These are phyloP conservation scores for Chelonus formosanus DNA, from an alignment of 2,888 invertebrate genomes.

Conservation along the genomic window DNA sequence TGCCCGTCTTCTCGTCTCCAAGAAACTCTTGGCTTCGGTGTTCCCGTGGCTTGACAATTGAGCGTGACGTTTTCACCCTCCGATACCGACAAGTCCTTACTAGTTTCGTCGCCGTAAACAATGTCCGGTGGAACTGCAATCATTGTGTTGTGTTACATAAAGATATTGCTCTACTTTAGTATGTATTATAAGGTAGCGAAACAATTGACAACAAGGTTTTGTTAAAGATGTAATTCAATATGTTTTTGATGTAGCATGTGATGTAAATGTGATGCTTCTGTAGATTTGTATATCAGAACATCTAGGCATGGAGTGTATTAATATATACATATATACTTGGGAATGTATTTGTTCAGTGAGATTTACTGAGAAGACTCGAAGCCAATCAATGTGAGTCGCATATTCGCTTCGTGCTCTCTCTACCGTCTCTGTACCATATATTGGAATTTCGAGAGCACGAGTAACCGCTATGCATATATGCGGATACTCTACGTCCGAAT, in stretches of 20 bases:
- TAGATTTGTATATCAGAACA: slow-evolving; percentile 10
- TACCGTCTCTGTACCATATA: slow-evolving; percentile 22
- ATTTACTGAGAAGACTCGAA: slow-evolving; percentile 35
- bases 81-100: slow-evolving; percentile 70
- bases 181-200: slow-evolving; percentile 18
- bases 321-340: slow-evolving; percentile 24
- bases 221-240: slow-evolving; percentile 2
- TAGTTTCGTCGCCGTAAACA: slow-evolving; percentile 69
- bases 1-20: slow-evolving; percentile 72
- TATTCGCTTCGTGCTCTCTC: slow-evolving; percentile 32
- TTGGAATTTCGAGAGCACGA: slow-evolving; percentile 31
- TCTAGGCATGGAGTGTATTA: not conserved
- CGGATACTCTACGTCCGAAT: slow-evolving; percentile 24
- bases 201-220: not conserved
- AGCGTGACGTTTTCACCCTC: slow-evolving; percentile 73
- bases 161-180: not conserved
- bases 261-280: slow-evolving; percentile 14
- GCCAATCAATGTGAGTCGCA: slow-evolving; percentile 37
- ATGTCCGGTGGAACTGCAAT: slow-evolving; percentile 72
- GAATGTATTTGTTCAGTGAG: slow-evolving; percentile 31
- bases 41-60: slow-evolving; percentile 69
- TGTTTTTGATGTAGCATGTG: not conserved
- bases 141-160: slow-evolving; percentile 5
- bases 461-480: slow-evolving; percentile 35
- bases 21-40: slow-evolving; percentile 69